A percentile compares a stretch with the other conserved stretches of the same genome.
These are phyloP conservation scores for Tiaroga cobitis DNA, from an alignment of 2,797 vertebrate genomes.

Conservation along the genomic window DNA sequence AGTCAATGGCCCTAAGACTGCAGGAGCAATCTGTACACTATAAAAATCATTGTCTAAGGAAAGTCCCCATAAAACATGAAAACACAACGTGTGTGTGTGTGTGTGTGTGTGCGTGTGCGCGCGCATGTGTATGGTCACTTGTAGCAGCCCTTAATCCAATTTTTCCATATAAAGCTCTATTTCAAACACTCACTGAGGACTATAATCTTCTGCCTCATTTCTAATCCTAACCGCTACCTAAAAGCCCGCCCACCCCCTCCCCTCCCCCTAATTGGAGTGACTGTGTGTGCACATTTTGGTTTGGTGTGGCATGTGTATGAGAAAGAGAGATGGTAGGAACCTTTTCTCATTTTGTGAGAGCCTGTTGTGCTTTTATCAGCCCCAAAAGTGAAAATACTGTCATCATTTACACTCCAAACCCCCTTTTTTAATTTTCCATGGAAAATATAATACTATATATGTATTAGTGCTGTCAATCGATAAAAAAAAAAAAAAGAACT, in stretches of 20 bases:
- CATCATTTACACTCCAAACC: neutral
- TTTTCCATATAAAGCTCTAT: slow-evolving; percentile 83
- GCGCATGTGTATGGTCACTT: neutral
- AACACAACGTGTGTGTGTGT: too few relatives aligned
- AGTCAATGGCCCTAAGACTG: neutral
- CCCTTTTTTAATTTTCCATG: too few relatives aligned
- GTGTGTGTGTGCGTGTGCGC: too few relatives aligned
- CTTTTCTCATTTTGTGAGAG: neutral
- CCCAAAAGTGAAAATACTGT: neutral
- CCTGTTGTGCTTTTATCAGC: neutral
- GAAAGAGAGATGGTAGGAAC: slow-evolving; percentile 1
- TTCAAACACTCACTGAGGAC: slow-evolving; percentile 81
- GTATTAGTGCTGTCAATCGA: too few relatives aligned
- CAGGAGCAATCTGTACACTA: neutral
- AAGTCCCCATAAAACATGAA: too few relatives aligned
- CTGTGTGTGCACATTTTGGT: neutral
- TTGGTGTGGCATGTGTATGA: slow-evolving; percentile 24
- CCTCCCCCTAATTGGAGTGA: neutral
- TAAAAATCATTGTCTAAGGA: too few relatives aligned
- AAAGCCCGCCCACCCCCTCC: too few relatives aligned
- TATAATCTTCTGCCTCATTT: slow-evolving; percentile 81
- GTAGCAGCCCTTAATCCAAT: slow-evolving; percentile 76
- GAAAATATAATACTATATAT: too few relatives aligned
- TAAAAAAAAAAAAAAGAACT: too few relatives aligned
- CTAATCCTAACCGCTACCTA: slow-evolving; percentile 69